Base-by-base conservation (phyloP, 2,113 vertebrate genomes). In the Xiphophorus maculatus region DNA sequence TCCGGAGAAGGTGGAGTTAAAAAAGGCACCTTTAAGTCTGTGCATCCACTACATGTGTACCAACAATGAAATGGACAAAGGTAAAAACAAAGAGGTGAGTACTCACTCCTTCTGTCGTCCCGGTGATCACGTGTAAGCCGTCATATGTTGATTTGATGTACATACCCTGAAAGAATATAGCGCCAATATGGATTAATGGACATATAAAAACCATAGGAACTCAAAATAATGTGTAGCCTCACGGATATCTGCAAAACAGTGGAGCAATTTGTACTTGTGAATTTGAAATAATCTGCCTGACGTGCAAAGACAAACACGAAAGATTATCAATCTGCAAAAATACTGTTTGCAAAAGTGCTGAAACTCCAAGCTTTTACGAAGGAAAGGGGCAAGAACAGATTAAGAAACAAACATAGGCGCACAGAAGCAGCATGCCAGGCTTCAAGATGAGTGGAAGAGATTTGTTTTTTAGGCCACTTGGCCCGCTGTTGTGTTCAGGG, bases 61-160 rank as follows among this genome's bases (percentile, higher is more conserved):
- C 69, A 60, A 61, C 60, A 48, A 40, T 13, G 29, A 73, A 29
- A 58, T 3, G 14, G 64, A 78, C 51, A 64, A 25, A 74, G 1
- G 28, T 65, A 48, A 79, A 77, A 66, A 70, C 63, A 54, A 62
- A 73, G n/a, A 76, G 22, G 17, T 63, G 37, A 14, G 33, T 65
- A 96, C 97, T 96, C 93, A 98, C 97, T 0, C 97, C 96, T 91
- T 98, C 97, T 63, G 97, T 98, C 69, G 97, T 98, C 83, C 97
- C 97, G 8, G 97, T 98, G 88, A 98, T 97, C 74, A 98, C 95
- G 51, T 98, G 97, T 74, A 98, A 88, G 74, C 97, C 97, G 48
- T 98, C 97, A 44, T 98, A 98, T 33, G 97, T 98, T 37, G 97
- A 98, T 84, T 98, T 98, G 92, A 98, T 98, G 82, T 98, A 98